These are phyloP conservation scores for Natator depressus DNA, from an alignment of 2,113 vertebrate species.

Conservation along the genomic window DNA sequence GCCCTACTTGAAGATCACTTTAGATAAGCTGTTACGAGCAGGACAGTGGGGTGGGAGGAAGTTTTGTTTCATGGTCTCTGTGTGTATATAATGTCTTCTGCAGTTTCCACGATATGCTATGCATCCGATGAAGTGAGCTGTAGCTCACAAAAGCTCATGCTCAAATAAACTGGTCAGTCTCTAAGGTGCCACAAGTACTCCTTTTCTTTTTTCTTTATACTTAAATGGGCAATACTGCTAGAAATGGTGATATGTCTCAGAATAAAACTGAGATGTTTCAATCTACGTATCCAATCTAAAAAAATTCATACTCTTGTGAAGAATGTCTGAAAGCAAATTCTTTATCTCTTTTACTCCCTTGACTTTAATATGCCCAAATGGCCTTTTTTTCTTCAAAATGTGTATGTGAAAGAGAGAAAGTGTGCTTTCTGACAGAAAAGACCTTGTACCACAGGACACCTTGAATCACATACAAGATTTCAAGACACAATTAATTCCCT, in stretches of 20 bases:
- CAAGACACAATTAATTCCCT: background rate
- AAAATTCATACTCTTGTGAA: background rate
- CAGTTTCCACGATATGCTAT: too few species aligned
- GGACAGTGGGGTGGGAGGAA: too few species aligned
- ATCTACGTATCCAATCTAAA: background rate
- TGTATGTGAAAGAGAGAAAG: background rate
- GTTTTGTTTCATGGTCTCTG: too few species aligned
- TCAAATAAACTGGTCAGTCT: too few species aligned
- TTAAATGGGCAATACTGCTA: background rate
- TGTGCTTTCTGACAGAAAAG: background rate
- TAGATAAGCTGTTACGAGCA: too few species aligned
- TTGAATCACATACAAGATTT: rapidly evolving
- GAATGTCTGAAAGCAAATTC: background rate
- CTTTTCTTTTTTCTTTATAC: too few species aligned
- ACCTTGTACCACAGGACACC: background rate
- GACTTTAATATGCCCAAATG: background rate
- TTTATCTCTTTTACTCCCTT: background rate
- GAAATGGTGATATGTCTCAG: background rate
- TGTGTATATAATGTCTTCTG: too few species aligned
- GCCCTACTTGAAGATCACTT: too few species aligned
- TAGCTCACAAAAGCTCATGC: too few species aligned
- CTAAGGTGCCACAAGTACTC: too few species aligned
- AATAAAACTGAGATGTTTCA: background rate
- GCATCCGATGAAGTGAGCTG: too few species aligned
- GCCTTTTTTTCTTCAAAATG: background rate